Evolutionary conservation across 2,888 invertebrate genomes (phyloP).

Genomic region (Calameuta idolon): DNA sequence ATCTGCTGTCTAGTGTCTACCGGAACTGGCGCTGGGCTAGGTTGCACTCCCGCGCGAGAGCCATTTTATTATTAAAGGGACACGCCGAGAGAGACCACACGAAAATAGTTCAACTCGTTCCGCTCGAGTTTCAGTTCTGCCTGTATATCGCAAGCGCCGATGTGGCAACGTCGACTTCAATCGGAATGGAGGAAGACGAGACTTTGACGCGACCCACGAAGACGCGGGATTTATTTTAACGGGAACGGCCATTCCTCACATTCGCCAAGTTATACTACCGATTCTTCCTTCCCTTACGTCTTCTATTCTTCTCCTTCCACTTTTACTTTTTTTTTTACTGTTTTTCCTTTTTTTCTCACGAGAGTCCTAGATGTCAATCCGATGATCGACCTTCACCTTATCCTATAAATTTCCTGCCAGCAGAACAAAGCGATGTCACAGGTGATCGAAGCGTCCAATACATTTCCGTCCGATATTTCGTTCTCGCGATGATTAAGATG

Average conservation of each 20-base stretch:
- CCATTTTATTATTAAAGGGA: not conserved
- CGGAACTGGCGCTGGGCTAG: conserved; percentile 1
- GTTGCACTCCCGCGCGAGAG: not conserved
- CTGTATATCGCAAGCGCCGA: not conserved
- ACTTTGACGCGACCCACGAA: not conserved
- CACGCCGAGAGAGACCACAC: not conserved
- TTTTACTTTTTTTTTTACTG: too few species aligned
- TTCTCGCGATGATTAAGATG: conserved; percentile 44
- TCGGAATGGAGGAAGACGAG: conserved; percentile 1
- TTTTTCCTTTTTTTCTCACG: not conserved
- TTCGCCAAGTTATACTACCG: too few species aligned
- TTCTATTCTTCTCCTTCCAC: too few species aligned
- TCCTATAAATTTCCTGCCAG: conserved; percentile 14
- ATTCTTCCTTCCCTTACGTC: too few species aligned
- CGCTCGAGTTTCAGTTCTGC: not conserved
- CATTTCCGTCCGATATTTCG: conserved; percentile 37
- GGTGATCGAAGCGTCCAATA: conserved; percentile 17
- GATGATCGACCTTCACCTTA: conserved; percentile 6
- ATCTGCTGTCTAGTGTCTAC: not conserved
- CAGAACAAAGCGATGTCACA: conserved; percentile 5
- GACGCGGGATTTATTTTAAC: not conserved
- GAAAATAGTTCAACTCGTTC: not conserved
- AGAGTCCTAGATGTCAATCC: not conserved
- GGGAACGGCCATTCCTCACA: too few species aligned
- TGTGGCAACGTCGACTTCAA: not conserved